phyloP scores from a whole-genome alignment of 2,113 vertebrate genomes.

The Elaphurus davidianus region DNA sequence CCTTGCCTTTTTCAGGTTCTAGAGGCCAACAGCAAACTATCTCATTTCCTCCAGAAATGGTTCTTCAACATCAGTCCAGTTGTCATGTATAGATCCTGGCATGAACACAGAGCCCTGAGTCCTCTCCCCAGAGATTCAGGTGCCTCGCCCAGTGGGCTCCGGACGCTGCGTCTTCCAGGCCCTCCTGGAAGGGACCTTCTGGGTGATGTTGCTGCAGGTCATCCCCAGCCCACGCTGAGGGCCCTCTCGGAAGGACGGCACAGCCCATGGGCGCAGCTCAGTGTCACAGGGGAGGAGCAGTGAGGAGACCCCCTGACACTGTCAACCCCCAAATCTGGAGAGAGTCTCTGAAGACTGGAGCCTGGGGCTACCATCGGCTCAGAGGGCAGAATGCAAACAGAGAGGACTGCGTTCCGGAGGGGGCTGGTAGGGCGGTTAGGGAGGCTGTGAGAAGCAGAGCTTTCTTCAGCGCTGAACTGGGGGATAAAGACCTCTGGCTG shows the following conservation, averaged over 20 bases:
- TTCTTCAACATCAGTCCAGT: not conserved
- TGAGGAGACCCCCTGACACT: not conserved
- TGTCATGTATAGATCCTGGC: not conserved
- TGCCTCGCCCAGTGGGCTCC: not conserved
- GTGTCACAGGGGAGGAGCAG: fast-evolving
- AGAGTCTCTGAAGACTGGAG: not conserved
- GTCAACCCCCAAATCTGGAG: not conserved
- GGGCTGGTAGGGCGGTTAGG: fast-evolving
- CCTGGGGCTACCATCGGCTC: too few species aligned
- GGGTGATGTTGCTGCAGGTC: not conserved
- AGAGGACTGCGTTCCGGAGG: fast-evolving
- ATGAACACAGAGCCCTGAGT: not conserved
- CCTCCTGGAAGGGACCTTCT: not conserved
- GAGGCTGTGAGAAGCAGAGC: not conserved
- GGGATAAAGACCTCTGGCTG: not conserved
- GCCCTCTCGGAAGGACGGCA: not conserved
- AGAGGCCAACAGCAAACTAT: not conserved
- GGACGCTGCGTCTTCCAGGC: too few species aligned
- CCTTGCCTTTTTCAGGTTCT: not conserved
- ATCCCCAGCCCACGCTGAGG: fast-evolving
- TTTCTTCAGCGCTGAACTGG: not conserved
- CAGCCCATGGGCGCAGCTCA: not conserved
- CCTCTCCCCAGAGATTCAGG: not conserved
- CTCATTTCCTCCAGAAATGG: not conserved
- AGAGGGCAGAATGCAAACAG: not conserved